phyloP scores from a whole-genome alignment of 2,113 vertebrate species.

The Brachyistius frenatus region DNA sequence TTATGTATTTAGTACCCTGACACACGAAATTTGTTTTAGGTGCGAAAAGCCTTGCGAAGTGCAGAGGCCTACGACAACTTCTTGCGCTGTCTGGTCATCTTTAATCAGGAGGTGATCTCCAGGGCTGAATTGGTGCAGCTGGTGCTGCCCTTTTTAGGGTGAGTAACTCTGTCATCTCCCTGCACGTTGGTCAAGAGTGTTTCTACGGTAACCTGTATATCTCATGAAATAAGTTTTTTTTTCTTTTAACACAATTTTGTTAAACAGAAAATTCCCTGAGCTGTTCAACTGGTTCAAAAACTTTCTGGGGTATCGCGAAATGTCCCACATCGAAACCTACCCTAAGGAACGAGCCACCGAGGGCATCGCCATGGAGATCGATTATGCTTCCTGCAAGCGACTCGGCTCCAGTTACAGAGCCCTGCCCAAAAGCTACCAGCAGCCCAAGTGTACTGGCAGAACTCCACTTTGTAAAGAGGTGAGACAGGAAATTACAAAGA shows the following conservation, averaged over 20 bases:
- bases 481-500: constrained; percentile 42
- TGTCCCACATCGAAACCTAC: constrained; percentile 93
- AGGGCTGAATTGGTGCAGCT: constrained; percentile 96
- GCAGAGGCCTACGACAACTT: constrained; percentile 97
- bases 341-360: constrained; percentile 97
- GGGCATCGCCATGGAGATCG: constrained; percentile 99
- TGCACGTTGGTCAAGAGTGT: accelerated
- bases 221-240: not conserved
- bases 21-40: constrained; percentile 77
- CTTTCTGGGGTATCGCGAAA: constrained; percentile 97
- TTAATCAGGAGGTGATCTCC: constrained; percentile 98
- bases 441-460: constrained; percentile 96
- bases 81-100: constrained; percentile 97
- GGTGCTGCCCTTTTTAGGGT: constrained; percentile 96
- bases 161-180: constrained; percentile 50
- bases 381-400: constrained; percentile 97
- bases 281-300: constrained; percentile 99
- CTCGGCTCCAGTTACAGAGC: constrained; percentile 98
- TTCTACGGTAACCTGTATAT: not conserved
- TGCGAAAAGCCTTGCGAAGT: constrained; percentile 95
- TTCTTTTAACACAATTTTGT: not conserved
- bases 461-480: constrained; percentile 99
- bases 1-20: not conserved
- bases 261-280: constrained; percentile 94
- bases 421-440: constrained; percentile 97